Conservation (phyloP, 2,888 invertebrate species). For the Amphimallon solstitiale region DNA sequence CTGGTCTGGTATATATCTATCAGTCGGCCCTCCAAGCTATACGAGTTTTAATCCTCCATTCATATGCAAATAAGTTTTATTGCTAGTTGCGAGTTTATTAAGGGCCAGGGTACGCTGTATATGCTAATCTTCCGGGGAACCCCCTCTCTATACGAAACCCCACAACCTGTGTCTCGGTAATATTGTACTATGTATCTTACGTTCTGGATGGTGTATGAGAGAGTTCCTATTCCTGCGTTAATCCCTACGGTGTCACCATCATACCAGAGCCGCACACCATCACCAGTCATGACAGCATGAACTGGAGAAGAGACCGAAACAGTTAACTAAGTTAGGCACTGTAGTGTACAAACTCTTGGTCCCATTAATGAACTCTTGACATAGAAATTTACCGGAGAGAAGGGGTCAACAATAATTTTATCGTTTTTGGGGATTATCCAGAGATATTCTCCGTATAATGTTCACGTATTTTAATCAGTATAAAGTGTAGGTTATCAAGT, state of each 20-base stretch:
- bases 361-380: conserved; percentile 32
- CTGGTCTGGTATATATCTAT: conserved; percentile 48
- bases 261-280: conserved; percentile 17
- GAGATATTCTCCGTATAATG: too few species aligned
- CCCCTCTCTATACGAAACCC: conserved; percentile 46
- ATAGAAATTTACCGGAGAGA: conserved; percentile 14
- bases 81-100: conserved; percentile 62
- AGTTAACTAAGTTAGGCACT: conserved; percentile 28
- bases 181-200: conserved; percentile 13
- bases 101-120: conserved; percentile 51
- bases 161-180: conserved; percentile 33
- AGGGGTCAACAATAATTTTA: background rate
- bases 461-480: too few species aligned
- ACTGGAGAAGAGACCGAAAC: conserved; percentile 9
- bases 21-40: conserved; percentile 50
- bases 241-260: conserved; percentile 37
- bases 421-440: too few species aligned
- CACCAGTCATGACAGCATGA: conserved; percentile 26
- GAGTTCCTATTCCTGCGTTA: conserved; percentile 24
- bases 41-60: conserved; percentile 62
- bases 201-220: conserved; percentile 5
- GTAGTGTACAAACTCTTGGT: conserved; percentile 26
- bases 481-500: too few species aligned
- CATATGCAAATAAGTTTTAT: conserved; percentile 63
- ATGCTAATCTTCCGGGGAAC: conserved; percentile 57